Base-by-base conservation (phyloP, 2,888 invertebrate genomes). In the Hetaerina titia region DNA sequence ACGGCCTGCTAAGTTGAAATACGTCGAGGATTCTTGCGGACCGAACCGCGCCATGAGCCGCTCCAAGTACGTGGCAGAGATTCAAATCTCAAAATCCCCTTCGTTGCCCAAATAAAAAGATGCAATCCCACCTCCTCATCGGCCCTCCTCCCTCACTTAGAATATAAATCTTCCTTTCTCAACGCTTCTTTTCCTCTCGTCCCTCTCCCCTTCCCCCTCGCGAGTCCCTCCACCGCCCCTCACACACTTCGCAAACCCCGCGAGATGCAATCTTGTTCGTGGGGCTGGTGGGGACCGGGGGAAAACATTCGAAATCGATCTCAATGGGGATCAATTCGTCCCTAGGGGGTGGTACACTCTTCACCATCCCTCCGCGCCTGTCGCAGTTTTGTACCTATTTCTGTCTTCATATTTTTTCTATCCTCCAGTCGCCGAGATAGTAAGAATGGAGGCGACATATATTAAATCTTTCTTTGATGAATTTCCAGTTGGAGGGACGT, bases 1-100 rank as follows among this genome's bases (percentile, higher is more conserved):
- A 81, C 81, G 81, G 81, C 31, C 81, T 81, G 25, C 81, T 81
- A 31, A 31, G 81, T 81, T 11, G 81, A 81, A 31, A 81, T 81
- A 25, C 81, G 81, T 81, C 31, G 11, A 17, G 60, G 60, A 17
- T 15, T 60, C 22, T 9, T 15, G 81, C 31, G 81, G 8, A 22
- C 2, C 81, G n/a, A 69, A 69, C 69, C 69, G 81, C 31, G 31
- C 81, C 25, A 22, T 81, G 69, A 69, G 22, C 31, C 81, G 81
- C 31, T 13, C 22, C 81, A 11, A 81, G 81, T 31, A 13, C 69
- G 69, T 69, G 69, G 69, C 25, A 31, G 25, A 81, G 81, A 31
- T 81, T 81, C 31, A 8, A 15, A 31, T 81, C 81, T 81, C 11
- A 31, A 81, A 81, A 81, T 31, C 81, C 81, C 31, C 31, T 15